Percentiles rank a stretch among this genome's conserved stretches.
Conservation (phyloP, 2,797 vertebrate genomes). For the Chromis chromis region DNA sequence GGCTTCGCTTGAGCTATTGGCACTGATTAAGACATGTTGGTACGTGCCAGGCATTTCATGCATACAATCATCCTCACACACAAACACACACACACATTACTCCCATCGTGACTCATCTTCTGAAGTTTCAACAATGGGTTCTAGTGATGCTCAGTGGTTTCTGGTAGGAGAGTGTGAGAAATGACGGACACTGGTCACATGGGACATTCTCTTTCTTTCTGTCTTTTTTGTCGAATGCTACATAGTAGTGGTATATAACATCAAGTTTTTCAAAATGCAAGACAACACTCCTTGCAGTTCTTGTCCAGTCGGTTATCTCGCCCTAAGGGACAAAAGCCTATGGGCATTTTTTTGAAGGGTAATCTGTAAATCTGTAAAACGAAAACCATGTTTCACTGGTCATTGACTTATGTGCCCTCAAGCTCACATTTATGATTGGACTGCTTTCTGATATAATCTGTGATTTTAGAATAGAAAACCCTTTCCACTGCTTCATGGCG, state of each 20-base stretch:
- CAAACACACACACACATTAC: neutral
- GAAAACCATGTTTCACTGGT: slow-evolving; percentile 19
- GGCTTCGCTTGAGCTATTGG: slow-evolving; percentile 58
- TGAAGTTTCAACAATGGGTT: slow-evolving; percentile 19
- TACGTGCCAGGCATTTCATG: slow-evolving; percentile 50
- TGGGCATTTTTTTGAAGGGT: neutral
- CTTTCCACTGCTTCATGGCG: slow-evolving; percentile 45
- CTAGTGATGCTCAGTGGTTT: slow-evolving; percentile 14
- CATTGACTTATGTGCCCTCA: slow-evolving; percentile 42
- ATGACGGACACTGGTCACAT: neutral
- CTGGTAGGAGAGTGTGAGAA: slow-evolving; percentile 6
- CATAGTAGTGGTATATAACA: too few relatives aligned
- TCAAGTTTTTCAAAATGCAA: neutral
- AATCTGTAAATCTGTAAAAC: slow-evolving; percentile 14
- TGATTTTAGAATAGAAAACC: slow-evolving; percentile 62
- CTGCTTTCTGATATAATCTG: slow-evolving; percentile 50
- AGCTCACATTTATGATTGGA: slow-evolving; percentile 36
- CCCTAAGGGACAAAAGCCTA: slow-evolving; percentile 13
- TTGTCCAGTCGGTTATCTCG: neutral
- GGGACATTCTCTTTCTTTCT: neutral
- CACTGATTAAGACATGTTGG: slow-evolving; percentile 56
- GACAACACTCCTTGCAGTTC: neutral
- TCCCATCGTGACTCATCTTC: slow-evolving; percentile 18
- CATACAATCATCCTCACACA: slow-evolving; percentile 2
- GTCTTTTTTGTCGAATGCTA: neutral